Evolutionary conservation across 2,888 invertebrate genomes (phyloP).

Genomic region (Leptopilina myrica): DNA sequence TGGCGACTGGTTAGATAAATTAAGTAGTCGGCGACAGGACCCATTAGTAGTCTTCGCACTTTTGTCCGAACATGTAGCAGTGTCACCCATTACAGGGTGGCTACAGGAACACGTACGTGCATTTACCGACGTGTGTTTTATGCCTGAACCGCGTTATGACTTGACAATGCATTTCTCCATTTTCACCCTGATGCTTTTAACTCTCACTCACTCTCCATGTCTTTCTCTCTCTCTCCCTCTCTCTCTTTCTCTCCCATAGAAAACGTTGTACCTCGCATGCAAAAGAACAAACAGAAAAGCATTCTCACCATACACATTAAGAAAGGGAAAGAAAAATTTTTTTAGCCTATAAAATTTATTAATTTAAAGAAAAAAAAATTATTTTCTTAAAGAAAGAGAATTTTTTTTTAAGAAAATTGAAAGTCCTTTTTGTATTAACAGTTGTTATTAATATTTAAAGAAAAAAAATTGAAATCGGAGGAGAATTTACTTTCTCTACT

Average conservation of each 20-base stretch:
- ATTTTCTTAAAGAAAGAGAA: too few relatives aligned
- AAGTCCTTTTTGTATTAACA: too few relatives aligned
- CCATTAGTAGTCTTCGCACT: constrained; percentile 36
- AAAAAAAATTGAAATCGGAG: too few relatives aligned
- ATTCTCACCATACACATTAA: neutral
- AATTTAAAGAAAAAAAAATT: neutral
- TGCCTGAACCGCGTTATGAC: constrained; percentile 55
- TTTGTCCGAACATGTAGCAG: constrained; percentile 25
- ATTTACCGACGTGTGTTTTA: constrained; percentile 56
- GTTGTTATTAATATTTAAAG: too few relatives aligned
- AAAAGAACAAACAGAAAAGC: constrained; percentile 32
- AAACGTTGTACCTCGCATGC: neutral
- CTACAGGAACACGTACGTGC: constrained; percentile 41
- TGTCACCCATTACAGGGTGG: constrained; percentile 29
- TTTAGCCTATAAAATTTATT: neutral
- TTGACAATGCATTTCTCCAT: constrained; percentile 58
- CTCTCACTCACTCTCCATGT: constrained; percentile 2
- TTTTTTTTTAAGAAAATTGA: too few relatives aligned
- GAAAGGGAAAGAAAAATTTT: neutral
- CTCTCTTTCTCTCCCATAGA: too few relatives aligned
- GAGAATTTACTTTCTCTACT: too few relatives aligned
- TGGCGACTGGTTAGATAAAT: constrained; percentile 4
- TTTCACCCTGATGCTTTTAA: constrained; percentile 53
- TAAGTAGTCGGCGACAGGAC: constrained; percentile 35
- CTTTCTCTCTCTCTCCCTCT: too few relatives aligned